phyloP scores from a whole-genome alignment of 2,797 vertebrate species.

The Meriones psammophilus region DNA sequence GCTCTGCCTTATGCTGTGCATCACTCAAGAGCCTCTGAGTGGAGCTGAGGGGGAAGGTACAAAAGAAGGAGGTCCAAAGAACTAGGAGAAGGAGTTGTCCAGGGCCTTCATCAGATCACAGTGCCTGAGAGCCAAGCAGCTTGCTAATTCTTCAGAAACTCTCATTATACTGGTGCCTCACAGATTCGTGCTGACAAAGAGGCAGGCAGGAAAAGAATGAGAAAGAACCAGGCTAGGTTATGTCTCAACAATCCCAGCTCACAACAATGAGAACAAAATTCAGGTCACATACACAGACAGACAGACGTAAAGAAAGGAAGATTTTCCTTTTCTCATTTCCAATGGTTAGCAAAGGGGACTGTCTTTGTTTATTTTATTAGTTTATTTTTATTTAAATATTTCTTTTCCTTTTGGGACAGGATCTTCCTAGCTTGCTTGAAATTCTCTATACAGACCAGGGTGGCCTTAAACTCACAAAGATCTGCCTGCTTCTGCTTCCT shows the following conservation, averaged over 20 bases:
- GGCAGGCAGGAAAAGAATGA: not conserved
- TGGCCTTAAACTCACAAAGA: not conserved
- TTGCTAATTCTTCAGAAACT: not conserved
- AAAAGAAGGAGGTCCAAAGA: constrained; percentile 11
- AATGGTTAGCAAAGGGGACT: not conserved
- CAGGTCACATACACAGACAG: not conserved
- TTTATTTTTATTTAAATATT: not conserved
- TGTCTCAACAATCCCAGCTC: not conserved
- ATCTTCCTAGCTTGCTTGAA: not conserved
- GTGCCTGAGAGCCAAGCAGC: not conserved
- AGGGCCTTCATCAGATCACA: not conserved
- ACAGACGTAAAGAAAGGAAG: not conserved
- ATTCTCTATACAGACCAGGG: not conserved
- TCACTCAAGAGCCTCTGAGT: not conserved
- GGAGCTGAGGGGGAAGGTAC: not conserved
- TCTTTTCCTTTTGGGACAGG: not conserved
- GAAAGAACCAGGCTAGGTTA: not conserved
- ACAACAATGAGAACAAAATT: constrained; percentile 18
- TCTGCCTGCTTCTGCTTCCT: not conserved
- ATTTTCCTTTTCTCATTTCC: not conserved
- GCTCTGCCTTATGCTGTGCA: not conserved
- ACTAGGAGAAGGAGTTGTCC: not conserved
- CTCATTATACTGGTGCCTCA: not conserved
- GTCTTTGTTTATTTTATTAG: not conserved
- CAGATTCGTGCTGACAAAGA: not conserved